Evolutionary conservation across 2,797 vertebrate species (phyloP).

Genomic region (Oreochromis mossambicus): DNA sequence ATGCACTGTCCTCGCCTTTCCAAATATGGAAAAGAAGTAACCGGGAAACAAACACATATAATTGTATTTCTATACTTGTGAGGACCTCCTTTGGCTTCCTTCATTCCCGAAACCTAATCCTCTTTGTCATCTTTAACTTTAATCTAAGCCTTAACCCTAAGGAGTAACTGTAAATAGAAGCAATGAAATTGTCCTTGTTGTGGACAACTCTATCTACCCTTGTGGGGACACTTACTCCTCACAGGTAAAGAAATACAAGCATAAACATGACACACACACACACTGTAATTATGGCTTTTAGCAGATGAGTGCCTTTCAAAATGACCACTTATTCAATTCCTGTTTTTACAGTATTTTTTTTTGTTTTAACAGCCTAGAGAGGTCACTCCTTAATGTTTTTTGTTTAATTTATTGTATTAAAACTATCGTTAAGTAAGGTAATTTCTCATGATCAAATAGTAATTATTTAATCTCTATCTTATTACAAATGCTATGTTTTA

Average conservation of each 20-base stretch:
- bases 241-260: conserved; percentile 53
- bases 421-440: conserved; percentile 54
- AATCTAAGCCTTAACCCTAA: conserved; percentile 51
- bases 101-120: conserved; percentile 17
- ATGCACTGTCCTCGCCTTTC: conserved; percentile 93
- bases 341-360: conserved; percentile 69
- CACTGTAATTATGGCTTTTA: conserved; percentile 80
- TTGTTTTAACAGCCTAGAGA: conserved; percentile 52
- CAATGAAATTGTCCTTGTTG: conserved; percentile 2
- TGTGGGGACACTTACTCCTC: conserved; percentile 25
- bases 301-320: conserved; percentile 96
- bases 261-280: conserved; percentile 16
- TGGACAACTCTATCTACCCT: conserved; percentile 3
- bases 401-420: conserved; percentile 63
- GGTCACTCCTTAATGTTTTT: conserved; percentile 36
- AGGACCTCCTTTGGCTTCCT: conserved; percentile 23
- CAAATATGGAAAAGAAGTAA: conserved; percentile 75
- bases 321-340: conserved; percentile 86
- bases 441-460: conserved; percentile 67
- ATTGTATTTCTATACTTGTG: conserved; percentile 58
- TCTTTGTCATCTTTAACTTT: conserved; percentile 2
- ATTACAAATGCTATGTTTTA: conserved; percentile 54
- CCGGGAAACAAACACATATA: conserved; percentile 67
- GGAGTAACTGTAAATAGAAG: conserved; percentile 26
- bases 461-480: conserved; percentile 69